Conservation (phyloP, 2,888 invertebrate species). For the Phymatocera aterrima region DNA sequence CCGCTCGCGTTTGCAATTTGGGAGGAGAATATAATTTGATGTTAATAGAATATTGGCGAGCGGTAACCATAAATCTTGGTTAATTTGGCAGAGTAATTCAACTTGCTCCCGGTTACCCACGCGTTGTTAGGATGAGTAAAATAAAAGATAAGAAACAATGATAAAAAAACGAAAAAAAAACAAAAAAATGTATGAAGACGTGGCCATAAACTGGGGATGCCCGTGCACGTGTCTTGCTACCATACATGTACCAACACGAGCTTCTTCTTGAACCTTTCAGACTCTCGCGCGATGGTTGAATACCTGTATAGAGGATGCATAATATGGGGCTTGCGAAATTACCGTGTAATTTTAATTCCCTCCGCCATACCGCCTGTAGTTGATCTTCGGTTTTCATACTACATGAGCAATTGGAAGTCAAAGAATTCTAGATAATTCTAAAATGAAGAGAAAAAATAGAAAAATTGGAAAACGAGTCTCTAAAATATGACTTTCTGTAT, state of each 20-base stretch:
- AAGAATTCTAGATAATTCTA: too few species aligned
- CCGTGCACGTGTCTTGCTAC: background rate
- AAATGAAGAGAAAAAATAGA: too few species aligned
- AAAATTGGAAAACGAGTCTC: background rate
- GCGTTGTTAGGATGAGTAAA: conserved; percentile 2
- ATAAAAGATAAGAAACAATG: background rate
- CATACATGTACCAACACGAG: background rate
- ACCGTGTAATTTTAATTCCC: conserved; percentile 8
- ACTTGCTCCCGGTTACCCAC: conserved; percentile 59
- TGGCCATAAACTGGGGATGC: conserved; percentile 18
- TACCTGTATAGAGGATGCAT: too few species aligned
- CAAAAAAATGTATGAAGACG: background rate
- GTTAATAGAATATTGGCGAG: conserved; percentile 71
- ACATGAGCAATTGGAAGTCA: background rate
- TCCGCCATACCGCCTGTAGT: background rate
- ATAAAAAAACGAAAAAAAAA: background rate
- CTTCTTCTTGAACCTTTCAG: background rate
- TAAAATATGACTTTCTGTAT: background rate
- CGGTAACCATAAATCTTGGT: conserved; percentile 70
- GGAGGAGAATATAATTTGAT: conserved; percentile 63
- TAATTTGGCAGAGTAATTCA: conserved; percentile 71
- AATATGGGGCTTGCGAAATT: background rate
- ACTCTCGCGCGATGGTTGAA: too few species aligned
- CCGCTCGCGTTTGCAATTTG: conserved; percentile 48
- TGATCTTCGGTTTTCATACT: background rate